Base-by-base conservation (phyloP, 2,888 invertebrate species). In the Prenolepis imparis region DNA sequence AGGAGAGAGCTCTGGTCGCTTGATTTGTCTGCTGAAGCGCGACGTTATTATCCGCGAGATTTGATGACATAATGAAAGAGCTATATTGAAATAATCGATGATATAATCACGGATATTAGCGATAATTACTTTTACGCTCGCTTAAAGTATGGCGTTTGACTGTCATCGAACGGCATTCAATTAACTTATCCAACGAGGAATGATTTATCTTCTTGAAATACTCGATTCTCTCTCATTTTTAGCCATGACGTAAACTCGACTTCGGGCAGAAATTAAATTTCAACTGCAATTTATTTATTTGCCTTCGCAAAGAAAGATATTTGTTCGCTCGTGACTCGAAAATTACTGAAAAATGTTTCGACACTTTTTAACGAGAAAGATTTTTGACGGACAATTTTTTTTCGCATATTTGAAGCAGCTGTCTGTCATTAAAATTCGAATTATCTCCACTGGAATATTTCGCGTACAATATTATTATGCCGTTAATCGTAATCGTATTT, bases 1-100 rank as follows among this genome's bases (percentile, higher is more conserved):
- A 28, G 28, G 41, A 41, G 68, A 39, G n/a, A 1, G 12, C 28
- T 28, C 39, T 36, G 57, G n/a, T 55, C 32, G 21, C 55, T 52
- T 72, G 41, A 57, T 77, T 73, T 55, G 48, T 70, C 32, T 64
- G 78, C 32, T n/a, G 44, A 80, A 70, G 77, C 77, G 67, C 77
- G 44, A 80, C 39, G 70, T 59, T 78, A 44, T 70, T 78, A 78
- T 78, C 70, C 57, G 57, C 59, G 32, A 68, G 68, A 44, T 70
- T 84, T 82, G 74, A 84, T 82, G 84, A 82, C 57, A 55, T 32
- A 61, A 80, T 78, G 68, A 75, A 78, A 80, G 55, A 57, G 78
- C 70, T 70, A 80, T 70, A 80, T 61, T 63, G 67, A 85, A 81
- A 66, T 57, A 57, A 78, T 77, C 77, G 61, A 55, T 68, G 24